Percentiles rank a stretch among this genome's conserved stretches.
phyloP scores from a whole-genome alignment of 2,113 vertebrate genomes.

The Cottus gobio region DNA sequence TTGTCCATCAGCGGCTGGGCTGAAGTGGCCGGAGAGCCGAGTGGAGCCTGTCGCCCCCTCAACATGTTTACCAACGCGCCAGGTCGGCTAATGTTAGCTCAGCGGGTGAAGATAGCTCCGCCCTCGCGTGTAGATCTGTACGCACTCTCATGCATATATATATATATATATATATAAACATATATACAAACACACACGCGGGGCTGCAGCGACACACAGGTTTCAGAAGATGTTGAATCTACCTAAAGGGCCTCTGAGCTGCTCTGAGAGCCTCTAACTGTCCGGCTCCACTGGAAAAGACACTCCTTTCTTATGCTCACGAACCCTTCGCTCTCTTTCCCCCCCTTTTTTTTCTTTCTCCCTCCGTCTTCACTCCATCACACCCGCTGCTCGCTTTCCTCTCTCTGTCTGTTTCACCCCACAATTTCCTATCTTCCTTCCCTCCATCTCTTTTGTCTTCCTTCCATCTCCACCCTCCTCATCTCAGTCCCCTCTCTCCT shows the following conservation, averaged over 20 bases:
- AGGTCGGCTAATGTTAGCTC: slow-evolving; percentile 40
- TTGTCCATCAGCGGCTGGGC: slow-evolving; percentile 57
- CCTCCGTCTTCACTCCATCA: slow-evolving; percentile 44
- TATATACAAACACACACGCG: neutral
- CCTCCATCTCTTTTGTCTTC: slow-evolving; percentile 64
- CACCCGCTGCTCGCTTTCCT: slow-evolving; percentile 41
- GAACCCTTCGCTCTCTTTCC: slow-evolving; percentile 11
- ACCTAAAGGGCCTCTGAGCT: slow-evolving; percentile 66
- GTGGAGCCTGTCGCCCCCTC: slow-evolving; percentile 24
- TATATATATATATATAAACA: neutral
- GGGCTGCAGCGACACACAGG: slow-evolving; percentile 18
- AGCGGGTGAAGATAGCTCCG: slow-evolving; percentile 33
- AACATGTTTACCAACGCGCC: slow-evolving; percentile 45
- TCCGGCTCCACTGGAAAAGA: slow-evolving; percentile 58
- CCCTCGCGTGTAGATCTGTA: slow-evolving; percentile 37
- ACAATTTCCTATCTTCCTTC: slow-evolving; percentile 55
- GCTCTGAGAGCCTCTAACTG: slow-evolving; percentile 71
- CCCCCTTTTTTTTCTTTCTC: neutral
- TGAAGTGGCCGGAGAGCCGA: slow-evolving; percentile 51
- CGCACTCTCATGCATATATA: neutral
- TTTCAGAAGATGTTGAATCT: slow-evolving; percentile 68
- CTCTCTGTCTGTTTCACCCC: slow-evolving; percentile 44
- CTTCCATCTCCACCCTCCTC: slow-evolving; percentile 68
- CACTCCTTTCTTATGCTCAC: slow-evolving; percentile 49
- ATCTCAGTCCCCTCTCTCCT: slow-evolving; percentile 49